Conservation (phyloP, 2,888 invertebrate genomes). For the Limnephilus marmoratus region DNA sequence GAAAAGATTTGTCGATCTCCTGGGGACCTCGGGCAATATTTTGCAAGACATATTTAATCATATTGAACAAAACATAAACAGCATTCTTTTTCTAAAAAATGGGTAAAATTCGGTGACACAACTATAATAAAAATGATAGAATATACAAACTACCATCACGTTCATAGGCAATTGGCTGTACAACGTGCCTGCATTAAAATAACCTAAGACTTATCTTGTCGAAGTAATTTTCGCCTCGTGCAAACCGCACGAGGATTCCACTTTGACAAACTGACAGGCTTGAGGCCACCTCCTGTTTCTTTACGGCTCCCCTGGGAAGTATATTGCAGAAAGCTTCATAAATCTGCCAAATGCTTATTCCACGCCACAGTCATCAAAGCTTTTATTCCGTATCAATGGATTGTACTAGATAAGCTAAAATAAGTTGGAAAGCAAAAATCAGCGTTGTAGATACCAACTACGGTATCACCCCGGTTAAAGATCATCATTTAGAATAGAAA, state of each 20-base stretch:
- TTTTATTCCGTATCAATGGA: neutral
- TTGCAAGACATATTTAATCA: neutral
- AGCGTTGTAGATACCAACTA: too few relatives aligned
- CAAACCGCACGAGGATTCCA: neutral
- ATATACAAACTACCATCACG: neutral
- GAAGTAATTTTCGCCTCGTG: neutral
- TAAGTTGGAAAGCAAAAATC: neutral
- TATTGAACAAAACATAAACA: neutral
- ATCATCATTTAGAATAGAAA: too few relatives aligned
- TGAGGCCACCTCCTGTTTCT: neutral
- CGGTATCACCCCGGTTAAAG: too few relatives aligned
- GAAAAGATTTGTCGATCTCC: too few relatives aligned
- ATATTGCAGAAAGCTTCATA: neutral
- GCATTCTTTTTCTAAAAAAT: too few relatives aligned
- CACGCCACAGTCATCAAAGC: neutral
- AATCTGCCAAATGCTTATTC: neutral
- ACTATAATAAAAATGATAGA: neutral
- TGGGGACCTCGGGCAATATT: neutral
- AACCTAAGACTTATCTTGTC: neutral
- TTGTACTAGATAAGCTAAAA: neutral
- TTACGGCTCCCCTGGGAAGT: neutral
- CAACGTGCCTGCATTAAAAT: neutral
- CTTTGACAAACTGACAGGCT: neutral
- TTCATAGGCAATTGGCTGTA: neutral
- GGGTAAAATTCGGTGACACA: neutral